Evolutionary conservation across 2,888 invertebrate genomes (phyloP).

Genomic region (Drosophila emarginata): DNA sequence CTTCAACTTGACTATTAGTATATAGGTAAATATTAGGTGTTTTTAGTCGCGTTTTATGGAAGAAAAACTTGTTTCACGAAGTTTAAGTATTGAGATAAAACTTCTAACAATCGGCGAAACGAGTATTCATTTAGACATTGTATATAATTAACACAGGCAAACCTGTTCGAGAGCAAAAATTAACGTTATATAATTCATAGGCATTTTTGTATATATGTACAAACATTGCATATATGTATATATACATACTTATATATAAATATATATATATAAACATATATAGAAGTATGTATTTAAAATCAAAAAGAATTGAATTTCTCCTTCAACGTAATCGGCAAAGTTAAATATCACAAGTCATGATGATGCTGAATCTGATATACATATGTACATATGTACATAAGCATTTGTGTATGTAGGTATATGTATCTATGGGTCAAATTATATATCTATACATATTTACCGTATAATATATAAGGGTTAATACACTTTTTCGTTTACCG

Average conservation of each 20-base stretch:
- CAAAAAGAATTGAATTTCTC: not conserved
- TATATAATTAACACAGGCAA: constrained; percentile 36
- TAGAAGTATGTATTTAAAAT: not conserved
- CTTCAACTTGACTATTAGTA: constrained; percentile 27
- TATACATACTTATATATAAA: constrained; percentile 2
- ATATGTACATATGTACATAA: too few species aligned
- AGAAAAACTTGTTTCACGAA: constrained; percentile 58
- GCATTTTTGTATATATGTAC: not conserved
- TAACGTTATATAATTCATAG: constrained; percentile 29
- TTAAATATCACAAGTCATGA: constrained; percentile 38
- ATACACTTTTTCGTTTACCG: constrained; percentile 8
- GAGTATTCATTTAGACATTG: constrained; percentile 22
- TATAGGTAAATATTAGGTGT: constrained; percentile 13
- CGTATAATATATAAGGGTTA: not conserved
- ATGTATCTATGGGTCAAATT: not conserved
- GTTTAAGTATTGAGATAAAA: constrained; percentile 38
- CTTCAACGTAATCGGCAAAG: not conserved
- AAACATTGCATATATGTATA: constrained; percentile 2
- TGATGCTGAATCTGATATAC: constrained; percentile 34
- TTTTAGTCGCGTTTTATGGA: constrained; percentile 42
- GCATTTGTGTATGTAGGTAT: too few species aligned
- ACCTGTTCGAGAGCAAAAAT: constrained; percentile 28
- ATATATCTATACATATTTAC: not conserved
- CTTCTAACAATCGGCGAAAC: constrained; percentile 36
- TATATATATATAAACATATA: not conserved